Evolutionary conservation across 2,888 invertebrate species (phyloP).

Genomic region (Chloroclystis v-ata): DNA sequence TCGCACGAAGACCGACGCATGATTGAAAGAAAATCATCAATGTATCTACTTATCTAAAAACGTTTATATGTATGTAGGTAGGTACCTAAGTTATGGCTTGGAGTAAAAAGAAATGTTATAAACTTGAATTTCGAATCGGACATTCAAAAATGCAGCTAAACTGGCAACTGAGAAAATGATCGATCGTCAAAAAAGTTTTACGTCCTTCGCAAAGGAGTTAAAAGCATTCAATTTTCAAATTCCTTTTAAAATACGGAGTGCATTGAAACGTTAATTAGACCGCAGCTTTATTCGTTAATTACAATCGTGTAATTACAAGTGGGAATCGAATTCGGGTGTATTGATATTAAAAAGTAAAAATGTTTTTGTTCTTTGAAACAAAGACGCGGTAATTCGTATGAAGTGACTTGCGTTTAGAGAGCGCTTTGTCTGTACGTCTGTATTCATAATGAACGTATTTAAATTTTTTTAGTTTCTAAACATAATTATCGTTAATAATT

Average conservation of each 20-base stretch:
- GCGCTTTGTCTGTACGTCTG: slow-evolving; percentile 59
- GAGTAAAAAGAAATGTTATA: slow-evolving; percentile 9
- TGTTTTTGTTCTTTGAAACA: slow-evolving; percentile 72
- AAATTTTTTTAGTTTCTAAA: slow-evolving; percentile 49
- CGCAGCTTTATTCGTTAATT: slow-evolving; percentile 49
- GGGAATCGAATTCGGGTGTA: slow-evolving; percentile 52
- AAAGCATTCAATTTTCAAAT: slow-evolving; percentile 39
- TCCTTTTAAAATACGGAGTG: slow-evolving; percentile 35
- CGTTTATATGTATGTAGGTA: no score
- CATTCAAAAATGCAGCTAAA: slow-evolving; percentile 26
- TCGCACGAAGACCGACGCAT: no score
- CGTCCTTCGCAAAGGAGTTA: slow-evolving; percentile 31
- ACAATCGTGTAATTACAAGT: slow-evolving; percentile 59
- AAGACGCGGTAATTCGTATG: slow-evolving; percentile 72
- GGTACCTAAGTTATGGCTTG: no score
- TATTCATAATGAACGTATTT: slow-evolving; percentile 62
- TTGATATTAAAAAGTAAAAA: slow-evolving; percentile 53
- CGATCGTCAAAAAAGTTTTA: slow-evolving; percentile 31
- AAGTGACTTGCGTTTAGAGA: slow-evolving; percentile 70
- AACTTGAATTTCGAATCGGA: slow-evolving; percentile 23
- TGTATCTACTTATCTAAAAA: no score
- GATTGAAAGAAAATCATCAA: no score
- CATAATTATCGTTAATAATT: slow-evolving; percentile 70
- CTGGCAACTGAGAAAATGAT: slow-evolving; percentile 31
- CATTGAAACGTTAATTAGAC: slow-evolving; percentile 61